Conservation (phyloP, 1,140 invertebrate species). For the Thaumetopoea pityocampa region DNA sequence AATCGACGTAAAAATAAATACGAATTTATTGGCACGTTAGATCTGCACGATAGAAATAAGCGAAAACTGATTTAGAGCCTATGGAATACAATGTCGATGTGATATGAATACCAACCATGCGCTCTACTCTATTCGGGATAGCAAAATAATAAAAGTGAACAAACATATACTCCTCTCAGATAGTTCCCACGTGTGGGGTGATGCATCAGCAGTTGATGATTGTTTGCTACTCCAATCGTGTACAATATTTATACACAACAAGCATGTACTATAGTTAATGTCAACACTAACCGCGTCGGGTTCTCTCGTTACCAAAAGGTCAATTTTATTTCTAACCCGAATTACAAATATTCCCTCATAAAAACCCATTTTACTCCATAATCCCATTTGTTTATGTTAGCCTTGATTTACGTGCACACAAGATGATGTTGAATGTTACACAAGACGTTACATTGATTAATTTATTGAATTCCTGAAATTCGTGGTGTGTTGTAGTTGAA, state of each 20-base stretch:
- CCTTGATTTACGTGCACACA: conserved; percentile 33
- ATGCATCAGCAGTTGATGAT: too few relatives aligned
- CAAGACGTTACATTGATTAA: conserved; percentile 15
- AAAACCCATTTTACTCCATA: conserved; percentile 27
- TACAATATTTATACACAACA: conserved; percentile 11
- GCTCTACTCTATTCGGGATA: too few relatives aligned
- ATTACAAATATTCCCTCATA: conserved; percentile 25
- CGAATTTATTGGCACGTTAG: too few relatives aligned
- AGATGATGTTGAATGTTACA: conserved; percentile 1
- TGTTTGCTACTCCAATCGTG: too few relatives aligned
- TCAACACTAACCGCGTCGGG: conserved; percentile 16
- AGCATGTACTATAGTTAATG: conserved; percentile 14
- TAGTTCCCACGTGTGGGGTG: too few relatives aligned
- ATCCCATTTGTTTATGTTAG: conserved; percentile 27
- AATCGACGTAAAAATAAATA: too few relatives aligned
- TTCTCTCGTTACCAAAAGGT: conserved; percentile 12
- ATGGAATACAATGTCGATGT: too few relatives aligned
- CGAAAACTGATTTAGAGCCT: too few relatives aligned
- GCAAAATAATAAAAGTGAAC: too few relatives aligned
- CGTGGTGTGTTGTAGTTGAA: conserved; percentile 1
- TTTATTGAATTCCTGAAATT: conserved; percentile 5
- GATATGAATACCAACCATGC: too few relatives aligned
- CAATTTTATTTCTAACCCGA: conserved; percentile 25
- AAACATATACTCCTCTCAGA: too few relatives aligned
- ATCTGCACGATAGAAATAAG: too few relatives aligned